Evolutionary conservation across 2,113 vertebrate genomes (phyloP), one percentile per base, ranked within the genome.

Genomic region (Corynorhinus townsendii): DNA sequence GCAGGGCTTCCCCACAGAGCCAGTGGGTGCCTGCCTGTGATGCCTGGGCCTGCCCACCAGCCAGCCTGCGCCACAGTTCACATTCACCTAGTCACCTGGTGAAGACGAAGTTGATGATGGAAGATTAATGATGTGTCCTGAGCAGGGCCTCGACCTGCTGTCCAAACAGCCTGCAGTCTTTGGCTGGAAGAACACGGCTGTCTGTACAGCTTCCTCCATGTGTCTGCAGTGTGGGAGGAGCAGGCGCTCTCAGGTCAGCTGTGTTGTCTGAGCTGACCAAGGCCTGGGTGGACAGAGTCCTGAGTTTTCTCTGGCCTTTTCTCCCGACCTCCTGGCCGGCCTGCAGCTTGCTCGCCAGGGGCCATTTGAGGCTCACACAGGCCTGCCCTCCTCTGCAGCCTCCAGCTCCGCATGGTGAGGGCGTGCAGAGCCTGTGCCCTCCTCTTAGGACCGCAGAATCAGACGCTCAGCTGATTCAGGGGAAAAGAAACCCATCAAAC

Each of bases 231-330:
- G 24, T 11, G n/a, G 11, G 5, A 49, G 45, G 20, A 20, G 10
- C n/a, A 0, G 26, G 11, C 10, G 2, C 14, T 28, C 33, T 16
- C 1, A 0, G 3, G 11, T 10, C 9, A 0, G 2, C 43, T 26
- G 0, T 26, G 1, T 2, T 6, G 15, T 3, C 54, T 0, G 4
- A 40, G 30, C 62, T 38, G 79, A 14, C 12, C 4, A 0, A 0
- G 15, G 47, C 28, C 15, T 28, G 56, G 8, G 28, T 45, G 43
- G 47, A 2, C 24, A 14, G 15, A 22, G 76, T 28, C 64, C 45
- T 0, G 3, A 5, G 16, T 7, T n/a, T 35, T 35, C 59, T 72
- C 56, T n/a, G 1, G 47, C 14, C 66, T 43, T 16, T 16, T 76
- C 10, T 11, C 22, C 22, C 12, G 22, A n/a, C 28, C 33, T 33